A percentile compares a stretch with the other conserved stretches of the same genome.
phyloP scores from a whole-genome alignment of 2,113 vertebrate genomes.

The Antechinus stuartii region DNA sequence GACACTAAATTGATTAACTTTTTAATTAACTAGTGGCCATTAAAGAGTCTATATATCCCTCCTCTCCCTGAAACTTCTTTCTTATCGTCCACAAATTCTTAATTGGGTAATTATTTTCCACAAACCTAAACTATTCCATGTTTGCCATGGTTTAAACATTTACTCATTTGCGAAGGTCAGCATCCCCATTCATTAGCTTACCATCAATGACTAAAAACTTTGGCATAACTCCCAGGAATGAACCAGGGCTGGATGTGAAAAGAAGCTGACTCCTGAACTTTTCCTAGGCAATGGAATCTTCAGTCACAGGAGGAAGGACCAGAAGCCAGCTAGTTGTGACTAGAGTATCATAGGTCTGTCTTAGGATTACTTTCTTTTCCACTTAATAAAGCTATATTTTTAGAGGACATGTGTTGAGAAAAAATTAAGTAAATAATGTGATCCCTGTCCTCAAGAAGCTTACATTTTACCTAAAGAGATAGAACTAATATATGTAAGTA shows the following conservation, averaged over 20 bases:
- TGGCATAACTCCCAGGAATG: neutral
- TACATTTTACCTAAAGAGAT: neutral
- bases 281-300: neutral
- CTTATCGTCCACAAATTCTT: neutral
- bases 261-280: neutral
- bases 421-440: neutral
- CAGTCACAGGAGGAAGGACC: neutral
- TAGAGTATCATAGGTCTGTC: neutral
- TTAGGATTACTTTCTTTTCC: neutral
- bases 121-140: conserved; percentile 8
- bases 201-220: neutral
- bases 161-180: conserved; percentile 18
- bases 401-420: neutral
- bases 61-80: neutral
- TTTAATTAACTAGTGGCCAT: neutral
- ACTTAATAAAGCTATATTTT: neutral
- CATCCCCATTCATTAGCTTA: neutral
- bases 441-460: neutral
- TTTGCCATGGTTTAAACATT: neutral
- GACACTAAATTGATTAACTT: neutral
- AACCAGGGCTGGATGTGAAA: neutral
- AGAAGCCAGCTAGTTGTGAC: neutral
- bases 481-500: conserved; percentile 17
- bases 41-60: neutral
- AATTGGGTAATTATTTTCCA: conserved; percentile 51